Conservation (phyloP, 2,113 vertebrate species). For the Circaetus cinerascens region DNA sequence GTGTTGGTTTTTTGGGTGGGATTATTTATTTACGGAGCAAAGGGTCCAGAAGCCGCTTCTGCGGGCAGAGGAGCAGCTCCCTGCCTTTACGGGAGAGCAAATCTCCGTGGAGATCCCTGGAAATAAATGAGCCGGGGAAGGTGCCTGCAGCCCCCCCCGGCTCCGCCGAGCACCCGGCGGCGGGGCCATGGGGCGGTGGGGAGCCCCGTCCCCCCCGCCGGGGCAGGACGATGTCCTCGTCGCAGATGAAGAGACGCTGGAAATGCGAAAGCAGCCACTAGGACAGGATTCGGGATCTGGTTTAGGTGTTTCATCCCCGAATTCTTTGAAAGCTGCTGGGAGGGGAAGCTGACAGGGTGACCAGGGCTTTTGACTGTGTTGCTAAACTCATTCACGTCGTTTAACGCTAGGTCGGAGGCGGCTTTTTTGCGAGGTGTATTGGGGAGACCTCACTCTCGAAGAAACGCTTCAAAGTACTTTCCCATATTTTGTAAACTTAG, state of each 20-base stretch:
- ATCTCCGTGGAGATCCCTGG: neutral
- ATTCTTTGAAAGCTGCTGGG: neutral
- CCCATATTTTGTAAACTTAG: neutral
- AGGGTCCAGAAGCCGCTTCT: neutral
- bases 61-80: neutral
- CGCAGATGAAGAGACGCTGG: neutral
- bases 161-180: neutral
- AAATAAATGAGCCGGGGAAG: neutral
- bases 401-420: neutral
- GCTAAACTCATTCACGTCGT: neutral
- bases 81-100: neutral
- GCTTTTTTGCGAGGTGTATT: neutral
- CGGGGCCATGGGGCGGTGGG: neutral
- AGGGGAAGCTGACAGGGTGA: neutral
- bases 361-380: neutral
- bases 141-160: neutral
- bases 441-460: neutral
- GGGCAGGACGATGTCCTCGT: neutral
- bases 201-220: rapidly evolving
- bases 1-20: neutral
- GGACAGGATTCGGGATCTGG: neutral
- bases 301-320: neutral
- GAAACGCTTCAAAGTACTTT: neutral
- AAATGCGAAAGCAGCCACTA: neutral
- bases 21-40: neutral